Conservation (phyloP, 2,797 vertebrate species). For the Tadarida brasiliensis region DNA sequence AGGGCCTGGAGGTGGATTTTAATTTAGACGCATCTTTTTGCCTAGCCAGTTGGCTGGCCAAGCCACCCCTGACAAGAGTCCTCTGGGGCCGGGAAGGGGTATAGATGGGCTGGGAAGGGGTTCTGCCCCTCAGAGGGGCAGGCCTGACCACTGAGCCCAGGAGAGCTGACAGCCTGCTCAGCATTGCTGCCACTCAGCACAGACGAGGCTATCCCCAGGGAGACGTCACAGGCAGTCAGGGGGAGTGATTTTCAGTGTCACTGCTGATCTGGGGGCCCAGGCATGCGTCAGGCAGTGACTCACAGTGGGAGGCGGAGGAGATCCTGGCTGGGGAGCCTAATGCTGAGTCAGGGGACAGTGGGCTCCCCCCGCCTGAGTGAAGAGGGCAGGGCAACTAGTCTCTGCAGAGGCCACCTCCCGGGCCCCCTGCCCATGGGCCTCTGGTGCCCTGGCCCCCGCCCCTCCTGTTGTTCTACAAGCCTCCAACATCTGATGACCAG, state of each 20-base stretch:
- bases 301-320: constrained; percentile 25
- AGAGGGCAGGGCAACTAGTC: neutral
- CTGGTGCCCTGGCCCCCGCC: accelerated
- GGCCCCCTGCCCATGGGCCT: neutral
- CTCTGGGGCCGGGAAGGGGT: neutral
- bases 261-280: constrained; percentile 59
- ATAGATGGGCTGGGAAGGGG: neutral
- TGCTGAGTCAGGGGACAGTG: neutral
- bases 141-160: constrained; percentile 7
- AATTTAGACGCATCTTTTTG: neutral
- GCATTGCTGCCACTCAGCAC: neutral
- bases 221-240: neutral
- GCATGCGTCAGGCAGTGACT: constrained; percentile 75
- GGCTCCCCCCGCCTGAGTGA: neutral
- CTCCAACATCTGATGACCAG: neutral
- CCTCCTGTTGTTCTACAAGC: neutral
- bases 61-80: neutral
- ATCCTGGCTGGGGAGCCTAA: constrained; percentile 43
- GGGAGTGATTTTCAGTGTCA: constrained; percentile 47
- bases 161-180: neutral
- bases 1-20: neutral
- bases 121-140: neutral
- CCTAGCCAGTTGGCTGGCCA: neutral
- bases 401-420: neutral
- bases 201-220: neutral